These are phyloP conservation scores for Aromia moschata DNA, from an alignment of 2,888 invertebrate species.

Conservation along the genomic window DNA sequence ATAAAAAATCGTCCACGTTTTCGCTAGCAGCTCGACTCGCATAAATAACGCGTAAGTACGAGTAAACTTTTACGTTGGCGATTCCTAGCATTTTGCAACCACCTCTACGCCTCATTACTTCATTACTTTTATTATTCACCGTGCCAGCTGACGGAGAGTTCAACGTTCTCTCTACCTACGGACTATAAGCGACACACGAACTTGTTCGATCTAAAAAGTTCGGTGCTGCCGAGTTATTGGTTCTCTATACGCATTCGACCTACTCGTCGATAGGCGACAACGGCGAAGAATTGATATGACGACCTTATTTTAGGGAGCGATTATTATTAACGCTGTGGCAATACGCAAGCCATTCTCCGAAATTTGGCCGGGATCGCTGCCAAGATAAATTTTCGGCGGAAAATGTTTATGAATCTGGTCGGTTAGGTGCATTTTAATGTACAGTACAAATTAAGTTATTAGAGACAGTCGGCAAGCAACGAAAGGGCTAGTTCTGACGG, in stretches of 20 bases:
- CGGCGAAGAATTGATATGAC: neutral
- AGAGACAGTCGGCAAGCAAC: no score
- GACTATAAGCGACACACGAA: neutral
- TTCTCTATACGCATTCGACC: neutral
- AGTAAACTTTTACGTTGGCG: neutral
- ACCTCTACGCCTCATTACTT: constrained; percentile 16
- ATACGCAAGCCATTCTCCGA: no score
- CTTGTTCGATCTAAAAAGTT: no score
- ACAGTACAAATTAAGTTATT: no score
- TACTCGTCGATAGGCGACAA: neutral
- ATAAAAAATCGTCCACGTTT: no score
- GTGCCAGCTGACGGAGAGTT: constrained; percentile 19
- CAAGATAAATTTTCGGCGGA: no score
- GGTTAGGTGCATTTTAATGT: no score
- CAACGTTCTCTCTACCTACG: constrained; percentile 16
- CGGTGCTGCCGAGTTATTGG: neutral
- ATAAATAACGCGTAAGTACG: no score
- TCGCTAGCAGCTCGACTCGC: no score
- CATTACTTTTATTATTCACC: constrained; percentile 11
- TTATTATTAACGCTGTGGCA: neutral
- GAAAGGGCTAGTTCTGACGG: no score
- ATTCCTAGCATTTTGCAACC: constrained; percentile 10
- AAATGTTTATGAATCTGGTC: no score
- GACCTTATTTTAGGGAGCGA: neutral
- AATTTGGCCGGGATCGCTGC: no score